Base-by-base conservation (phyloP, 2,797 vertebrate genomes). In the Galago senegalensis region DNA sequence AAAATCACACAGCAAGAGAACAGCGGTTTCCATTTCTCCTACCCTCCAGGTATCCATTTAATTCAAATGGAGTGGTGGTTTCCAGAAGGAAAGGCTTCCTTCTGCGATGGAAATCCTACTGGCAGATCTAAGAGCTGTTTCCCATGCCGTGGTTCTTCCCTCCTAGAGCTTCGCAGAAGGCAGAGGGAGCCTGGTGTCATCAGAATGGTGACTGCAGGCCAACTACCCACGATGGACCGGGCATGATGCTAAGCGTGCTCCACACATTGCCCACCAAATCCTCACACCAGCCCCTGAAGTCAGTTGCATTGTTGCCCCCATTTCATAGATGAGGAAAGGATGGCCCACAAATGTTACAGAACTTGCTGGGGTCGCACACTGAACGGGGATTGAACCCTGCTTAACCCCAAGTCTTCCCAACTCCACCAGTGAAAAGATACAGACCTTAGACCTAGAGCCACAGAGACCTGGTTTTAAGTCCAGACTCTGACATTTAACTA, bases 1-100 rank as follows among this genome's bases (percentile, higher is more conserved):
- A 21, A 93, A 91, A 49, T 85, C 82, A 56, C 72, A n/a, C 10
- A 79, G 76, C 56, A 70, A 83, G 34, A 86, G 25, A 85, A 69
- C 6, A 40, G 27, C 58, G 20, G 5, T 25, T 63, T 89, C 23
- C 43, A 31, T 25, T 84, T 94, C 83, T 81, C 58, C 17, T 46
- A 46, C 25, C 46, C 75, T 37, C 86, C 77, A 31, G 34, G 73
- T 75, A 49, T 67, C 25, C 37, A 2, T 56, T 43, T 80, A 88
- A 67, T 61, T 81, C 79, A 25, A 86, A 69, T 27, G 17, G 20
- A 79, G 14, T 40, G 34, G 21, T 63, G 49, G 29, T 37, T 96
- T 43, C 1, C n/a, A 53, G 14, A 86, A 27, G 34, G 20, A 31
- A 25, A 10, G 27, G 16, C 60, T 70, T 21, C 73, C 76, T n/a